These are phyloP conservation scores for Sycophaga agraensis DNA, from an alignment of 1,140 invertebrate species.

Conservation along the genomic window DNA sequence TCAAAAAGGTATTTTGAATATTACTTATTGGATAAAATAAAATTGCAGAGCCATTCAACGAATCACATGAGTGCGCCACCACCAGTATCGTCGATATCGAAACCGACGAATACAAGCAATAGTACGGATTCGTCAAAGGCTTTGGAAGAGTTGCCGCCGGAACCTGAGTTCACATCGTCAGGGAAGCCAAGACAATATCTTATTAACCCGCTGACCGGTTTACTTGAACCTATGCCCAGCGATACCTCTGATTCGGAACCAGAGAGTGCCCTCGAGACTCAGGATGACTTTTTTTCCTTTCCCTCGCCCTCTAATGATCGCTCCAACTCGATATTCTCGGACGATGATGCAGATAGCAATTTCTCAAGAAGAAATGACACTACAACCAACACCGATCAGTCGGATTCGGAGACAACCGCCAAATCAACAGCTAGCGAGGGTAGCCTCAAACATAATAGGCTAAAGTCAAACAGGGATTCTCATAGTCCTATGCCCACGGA, in stretches of 20 bases:
- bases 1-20: no score
- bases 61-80: conserved; percentile 1
- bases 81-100: not conserved
- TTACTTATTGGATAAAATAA: no score
- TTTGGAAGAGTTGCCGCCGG: conserved; percentile 38
- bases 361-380: conserved; percentile 58
- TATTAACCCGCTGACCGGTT: conserved; percentile 84
- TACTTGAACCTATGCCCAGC: conserved; percentile 77
- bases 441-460: conserved; percentile 54
- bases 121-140: conserved; percentile 32
- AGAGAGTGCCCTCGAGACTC: conserved; percentile 57
- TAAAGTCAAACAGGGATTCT: conserved; percentile 48
- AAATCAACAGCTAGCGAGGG: conserved; percentile 61
- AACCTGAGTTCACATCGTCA: conserved; percentile 55
- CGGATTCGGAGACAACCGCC: conserved; percentile 65
- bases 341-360: conserved; percentile 62
- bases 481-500: conserved; percentile 63
- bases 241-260: conserved; percentile 61
- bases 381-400: conserved; percentile 62
- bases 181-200: conserved; percentile 73
- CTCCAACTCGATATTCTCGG: conserved; percentile 65
- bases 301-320: conserved; percentile 59
- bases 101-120: conserved; percentile 29
- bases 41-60: not conserved
- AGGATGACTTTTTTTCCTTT: conserved; percentile 61